phyloP scores from a whole-genome alignment of 2,797 vertebrate species.

The Cottoperca gobio region DNA sequence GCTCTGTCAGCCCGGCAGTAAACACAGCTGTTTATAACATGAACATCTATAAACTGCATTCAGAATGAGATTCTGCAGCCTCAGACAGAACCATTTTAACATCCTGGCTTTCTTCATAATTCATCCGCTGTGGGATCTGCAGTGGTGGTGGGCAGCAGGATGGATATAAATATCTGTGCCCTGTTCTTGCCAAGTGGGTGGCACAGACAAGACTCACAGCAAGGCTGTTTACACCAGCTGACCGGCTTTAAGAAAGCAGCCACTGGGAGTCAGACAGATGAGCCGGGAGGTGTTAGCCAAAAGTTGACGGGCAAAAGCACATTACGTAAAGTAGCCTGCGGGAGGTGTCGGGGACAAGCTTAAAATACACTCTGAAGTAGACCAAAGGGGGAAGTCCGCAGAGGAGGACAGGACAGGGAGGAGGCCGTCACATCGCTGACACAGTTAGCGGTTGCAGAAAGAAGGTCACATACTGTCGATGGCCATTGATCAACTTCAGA shows the following conservation, averaged over 20 bases:
- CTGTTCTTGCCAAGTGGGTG: conserved; percentile 59
- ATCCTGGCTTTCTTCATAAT: conserved; percentile 33
- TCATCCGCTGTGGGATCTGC: conserved; percentile 18
- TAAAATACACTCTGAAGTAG: conserved; percentile 52
- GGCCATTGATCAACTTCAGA: background rate
- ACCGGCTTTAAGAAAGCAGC: conserved; percentile 39
- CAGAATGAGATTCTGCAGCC: conserved; percentile 2
- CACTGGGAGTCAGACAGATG: conserved; percentile 42
- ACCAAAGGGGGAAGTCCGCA: conserved; percentile 30
- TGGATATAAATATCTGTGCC: conserved; percentile 58
- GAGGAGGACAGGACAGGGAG: conserved; percentile 21
- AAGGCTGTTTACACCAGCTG: conserved; percentile 61
- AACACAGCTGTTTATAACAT: background rate
- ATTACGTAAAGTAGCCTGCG: conserved; percentile 59
- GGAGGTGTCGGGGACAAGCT: conserved; percentile 30
- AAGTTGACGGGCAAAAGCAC: conserved; percentile 44
- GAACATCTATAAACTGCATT: background rate
- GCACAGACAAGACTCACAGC: conserved; percentile 46
- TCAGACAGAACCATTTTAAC: conserved; percentile 15
- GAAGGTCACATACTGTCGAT: conserved; percentile 42
- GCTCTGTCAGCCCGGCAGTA: background rate
- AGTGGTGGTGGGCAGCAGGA: conserved; percentile 38
- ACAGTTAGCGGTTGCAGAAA: conserved; percentile 38
- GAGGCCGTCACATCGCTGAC: conserved; percentile 44
- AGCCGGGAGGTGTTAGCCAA: conserved; percentile 37